phyloP scores from a whole-genome alignment of 2,888 invertebrate species.

The Caenorhabditis macrosperma region DNA sequence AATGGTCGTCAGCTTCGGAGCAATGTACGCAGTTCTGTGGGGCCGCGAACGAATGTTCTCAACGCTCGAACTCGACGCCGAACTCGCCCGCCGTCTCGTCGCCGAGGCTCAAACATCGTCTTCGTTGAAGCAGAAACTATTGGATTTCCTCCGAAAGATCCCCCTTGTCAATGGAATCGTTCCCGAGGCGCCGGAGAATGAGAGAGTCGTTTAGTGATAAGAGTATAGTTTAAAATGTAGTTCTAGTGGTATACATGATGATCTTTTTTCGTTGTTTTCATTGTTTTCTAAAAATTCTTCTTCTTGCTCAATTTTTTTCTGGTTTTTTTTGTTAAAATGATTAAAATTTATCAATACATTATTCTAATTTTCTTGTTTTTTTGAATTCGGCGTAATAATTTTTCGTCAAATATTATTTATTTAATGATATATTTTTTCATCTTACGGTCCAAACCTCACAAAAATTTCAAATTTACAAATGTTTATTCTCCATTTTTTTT shows the following conservation, averaged over 20 bases:
- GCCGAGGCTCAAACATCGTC: constrained; percentile 56
- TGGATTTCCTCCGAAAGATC: constrained; percentile 57
- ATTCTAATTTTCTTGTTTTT: neutral
- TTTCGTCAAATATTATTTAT: neutral
- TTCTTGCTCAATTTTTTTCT: neutral
- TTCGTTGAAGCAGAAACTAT: constrained; percentile 57
- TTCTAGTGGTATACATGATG: neutral
- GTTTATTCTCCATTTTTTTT: neutral
- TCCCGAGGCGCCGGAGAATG: constrained; percentile 64
- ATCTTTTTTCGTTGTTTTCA: neutral
- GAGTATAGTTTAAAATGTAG: neutral
- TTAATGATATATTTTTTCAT: neutral
- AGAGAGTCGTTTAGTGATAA: constrained; percentile 45
- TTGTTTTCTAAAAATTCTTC: neutral
- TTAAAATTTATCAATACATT: neutral
- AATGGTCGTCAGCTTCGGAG: constrained; percentile 65
- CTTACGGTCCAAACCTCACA: too few species aligned
- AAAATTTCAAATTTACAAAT: neutral
- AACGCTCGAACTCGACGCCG: constrained; percentile 75
- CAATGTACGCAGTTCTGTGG: constrained; percentile 73
- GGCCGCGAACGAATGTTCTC: constrained; percentile 72
- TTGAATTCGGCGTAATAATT: neutral
- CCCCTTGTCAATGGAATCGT: constrained; percentile 64
- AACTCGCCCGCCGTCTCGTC: constrained; percentile 66
- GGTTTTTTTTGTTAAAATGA: neutral